A percentile compares a stretch with the other conserved stretches of the same genome.
phyloP scores from a whole-genome alignment of 2,888 invertebrate species.

The Corbicula japonica region DNA sequence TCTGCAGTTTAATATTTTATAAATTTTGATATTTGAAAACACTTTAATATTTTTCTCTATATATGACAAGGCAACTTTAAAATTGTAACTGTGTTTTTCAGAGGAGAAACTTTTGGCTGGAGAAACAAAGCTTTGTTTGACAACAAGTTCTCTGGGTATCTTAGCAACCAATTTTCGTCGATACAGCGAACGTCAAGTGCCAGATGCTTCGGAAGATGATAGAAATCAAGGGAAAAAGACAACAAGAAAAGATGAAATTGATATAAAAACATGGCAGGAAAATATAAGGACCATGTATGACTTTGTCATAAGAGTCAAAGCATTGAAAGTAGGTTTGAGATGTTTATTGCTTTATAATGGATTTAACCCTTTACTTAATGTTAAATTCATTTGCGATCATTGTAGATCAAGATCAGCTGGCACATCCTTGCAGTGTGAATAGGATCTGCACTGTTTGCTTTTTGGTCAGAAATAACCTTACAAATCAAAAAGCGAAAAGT shows the following conservation, averaged over 20 bases:
- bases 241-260: slow-evolving; percentile 30
- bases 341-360: background rate
- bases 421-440: background rate
- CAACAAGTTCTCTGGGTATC: slow-evolving; percentile 77
- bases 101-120: slow-evolving; percentile 80
- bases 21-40: background rate
- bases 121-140: slow-evolving; percentile 78
- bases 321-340: slow-evolving; percentile 75
- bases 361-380: background rate
- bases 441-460: background rate
- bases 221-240: slow-evolving; percentile 10
- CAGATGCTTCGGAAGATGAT: slow-evolving; percentile 15
- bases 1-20: background rate
- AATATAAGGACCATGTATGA: slow-evolving; percentile 77
- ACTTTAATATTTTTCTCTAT: background rate
- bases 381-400: background rate
- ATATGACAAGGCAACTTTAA: background rate
- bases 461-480: background rate
- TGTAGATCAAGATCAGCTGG: background rate
- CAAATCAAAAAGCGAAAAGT: too few species aligned
- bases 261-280: slow-evolving; percentile 60
- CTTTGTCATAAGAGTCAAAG: slow-evolving; percentile 77
- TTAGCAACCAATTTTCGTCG: slow-evolving; percentile 72
- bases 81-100: slow-evolving; percentile 55
- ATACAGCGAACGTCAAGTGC: slow-evolving; percentile 62